A percentile compares a stretch with the other conserved stretches of the same genome.
Evolutionary conservation across 1,140 invertebrate genomes (phyloP).

Genomic region (Bombus superbus): DNA sequence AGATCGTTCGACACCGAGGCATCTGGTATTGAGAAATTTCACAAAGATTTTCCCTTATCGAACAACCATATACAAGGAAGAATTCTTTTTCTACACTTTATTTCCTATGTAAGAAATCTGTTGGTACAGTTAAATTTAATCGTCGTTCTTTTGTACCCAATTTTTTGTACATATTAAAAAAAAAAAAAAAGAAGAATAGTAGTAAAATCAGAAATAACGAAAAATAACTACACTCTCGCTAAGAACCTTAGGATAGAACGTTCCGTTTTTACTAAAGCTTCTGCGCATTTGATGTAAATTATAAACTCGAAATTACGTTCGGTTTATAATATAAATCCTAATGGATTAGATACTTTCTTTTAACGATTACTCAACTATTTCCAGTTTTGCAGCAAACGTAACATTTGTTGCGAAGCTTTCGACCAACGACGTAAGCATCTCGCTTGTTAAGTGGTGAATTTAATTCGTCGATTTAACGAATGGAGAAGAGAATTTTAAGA

Average conservation of each 20-base stretch:
- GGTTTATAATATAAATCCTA: no score
- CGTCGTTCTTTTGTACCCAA: neutral
- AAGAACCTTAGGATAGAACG: no score
- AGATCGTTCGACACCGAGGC: neutral
- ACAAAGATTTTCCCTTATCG: neutral
- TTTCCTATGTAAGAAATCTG: neutral
- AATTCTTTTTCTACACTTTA: neutral
- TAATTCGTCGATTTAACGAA: neutral
- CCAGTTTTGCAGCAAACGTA: neutral
- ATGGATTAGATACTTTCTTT: no score
- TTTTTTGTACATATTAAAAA: neutral
- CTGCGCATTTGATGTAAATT: no score
- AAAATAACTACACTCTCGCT: no score
- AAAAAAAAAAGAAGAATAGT: no score
- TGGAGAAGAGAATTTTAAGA: neutral
- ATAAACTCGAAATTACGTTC: no score
- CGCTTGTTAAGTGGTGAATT: no score
- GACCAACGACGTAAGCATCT: no score
- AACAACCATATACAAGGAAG: neutral
- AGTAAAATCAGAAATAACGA: no score
- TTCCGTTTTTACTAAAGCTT: no score
- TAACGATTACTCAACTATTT: neutral
- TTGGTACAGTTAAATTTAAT: neutral
- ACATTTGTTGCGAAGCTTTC: no score
- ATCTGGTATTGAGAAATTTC: neutral